phyloP scores from a whole-genome alignment of 2,797 vertebrate species.

The Micrastur ruficollis region DNA sequence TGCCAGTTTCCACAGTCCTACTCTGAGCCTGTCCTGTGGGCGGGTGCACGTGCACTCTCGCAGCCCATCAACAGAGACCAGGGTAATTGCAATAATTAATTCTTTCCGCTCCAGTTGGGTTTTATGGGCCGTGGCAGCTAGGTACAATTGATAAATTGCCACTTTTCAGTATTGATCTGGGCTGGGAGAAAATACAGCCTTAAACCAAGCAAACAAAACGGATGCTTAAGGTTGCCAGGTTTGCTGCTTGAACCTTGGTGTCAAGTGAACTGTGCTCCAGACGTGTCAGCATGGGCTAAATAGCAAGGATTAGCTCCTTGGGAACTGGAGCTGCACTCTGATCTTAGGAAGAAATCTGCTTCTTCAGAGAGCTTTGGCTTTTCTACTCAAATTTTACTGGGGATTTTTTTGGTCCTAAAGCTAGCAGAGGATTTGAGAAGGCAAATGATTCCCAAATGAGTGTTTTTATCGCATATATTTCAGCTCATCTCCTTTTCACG shows the following conservation, averaged over 20 bases:
- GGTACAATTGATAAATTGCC: not conserved
- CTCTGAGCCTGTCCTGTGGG: not conserved
- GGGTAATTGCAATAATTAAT: not conserved
- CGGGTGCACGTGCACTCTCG: not conserved
- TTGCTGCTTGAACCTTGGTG: not conserved
- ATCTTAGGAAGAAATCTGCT: not conserved
- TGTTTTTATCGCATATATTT: not conserved
- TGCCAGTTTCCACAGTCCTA: not conserved
- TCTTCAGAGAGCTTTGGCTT: not conserved
- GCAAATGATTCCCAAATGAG: not conserved
- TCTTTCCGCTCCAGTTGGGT: not conserved
- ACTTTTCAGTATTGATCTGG: not conserved
- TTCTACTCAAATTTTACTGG: not conserved
- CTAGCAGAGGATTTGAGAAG: not conserved
- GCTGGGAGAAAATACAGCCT: not conserved
- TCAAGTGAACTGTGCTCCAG: not conserved
- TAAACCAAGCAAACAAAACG: not conserved
- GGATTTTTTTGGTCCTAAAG: not conserved
- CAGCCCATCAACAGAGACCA: not conserved
- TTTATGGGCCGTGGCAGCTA: not conserved
- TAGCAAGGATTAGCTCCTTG: not conserved
- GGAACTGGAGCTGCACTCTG: not conserved
- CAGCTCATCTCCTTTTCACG: not conserved
- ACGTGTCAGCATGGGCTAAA: not conserved
- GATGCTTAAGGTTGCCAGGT: not conserved